Percentiles rank a stretch among this genome's conserved stretches.
phyloP scores from a whole-genome alignment of 2,797 vertebrate genomes.

The Pangasius mekongensis region DNA sequence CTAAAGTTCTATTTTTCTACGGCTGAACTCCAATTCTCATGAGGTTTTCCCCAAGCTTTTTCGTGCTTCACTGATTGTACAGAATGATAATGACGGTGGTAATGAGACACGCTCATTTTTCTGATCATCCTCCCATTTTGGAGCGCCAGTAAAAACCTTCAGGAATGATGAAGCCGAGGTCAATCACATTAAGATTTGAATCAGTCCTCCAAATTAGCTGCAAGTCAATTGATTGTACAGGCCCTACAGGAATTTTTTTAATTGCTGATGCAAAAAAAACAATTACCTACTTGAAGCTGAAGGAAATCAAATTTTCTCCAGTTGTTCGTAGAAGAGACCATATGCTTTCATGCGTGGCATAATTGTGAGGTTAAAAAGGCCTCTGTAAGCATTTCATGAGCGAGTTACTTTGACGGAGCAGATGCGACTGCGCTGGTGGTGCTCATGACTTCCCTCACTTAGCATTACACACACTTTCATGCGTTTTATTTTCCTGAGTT shows the following conservation, averaged over 20 bases:
- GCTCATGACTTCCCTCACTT: background rate
- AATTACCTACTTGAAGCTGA: slow-evolving; percentile 3
- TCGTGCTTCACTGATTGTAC: background rate
- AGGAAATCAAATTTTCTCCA: slow-evolving; percentile 5
- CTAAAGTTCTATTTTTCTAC: background rate
- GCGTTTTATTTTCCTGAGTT: background rate
- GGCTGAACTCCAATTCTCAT: background rate
- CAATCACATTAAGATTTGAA: slow-evolving; percentile 33
- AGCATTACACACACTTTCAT: background rate
- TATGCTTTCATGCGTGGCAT: background rate
- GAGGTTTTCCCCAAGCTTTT: background rate
- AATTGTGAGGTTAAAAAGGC: slow-evolving; percentile 17
- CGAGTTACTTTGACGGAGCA: background rate
- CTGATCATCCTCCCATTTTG: slow-evolving; percentile 11
- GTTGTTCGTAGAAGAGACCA: background rate
- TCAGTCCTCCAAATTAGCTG: slow-evolving; percentile 26
- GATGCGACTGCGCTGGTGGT: background rate
- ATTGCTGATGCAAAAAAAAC: slow-evolving; percentile 9
- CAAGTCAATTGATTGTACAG: slow-evolving; percentile 7
- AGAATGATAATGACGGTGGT: slow-evolving; percentile 24
- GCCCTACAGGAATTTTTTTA: slow-evolving; percentile 10
- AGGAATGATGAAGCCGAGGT: slow-evolving; percentile 13
- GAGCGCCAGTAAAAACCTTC: background rate
- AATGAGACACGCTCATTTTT: slow-evolving; percentile 2
- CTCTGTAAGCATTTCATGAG: slow-evolving; percentile 2